Conservation (phyloP, 2,113 vertebrate species). For the Gnathochromis pfefferi region DNA sequence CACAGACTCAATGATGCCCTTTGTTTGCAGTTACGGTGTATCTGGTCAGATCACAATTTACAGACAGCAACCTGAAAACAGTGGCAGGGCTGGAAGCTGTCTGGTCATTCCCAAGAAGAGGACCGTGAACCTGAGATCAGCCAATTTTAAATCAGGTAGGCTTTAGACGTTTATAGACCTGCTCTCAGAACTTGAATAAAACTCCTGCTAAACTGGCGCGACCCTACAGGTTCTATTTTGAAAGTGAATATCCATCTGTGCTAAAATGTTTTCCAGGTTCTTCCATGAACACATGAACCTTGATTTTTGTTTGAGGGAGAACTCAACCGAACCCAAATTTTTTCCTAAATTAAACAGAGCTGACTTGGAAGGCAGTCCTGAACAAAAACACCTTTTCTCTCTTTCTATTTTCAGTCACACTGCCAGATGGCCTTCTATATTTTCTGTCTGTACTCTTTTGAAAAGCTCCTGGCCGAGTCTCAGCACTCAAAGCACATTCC, state of each 20-base stretch:
- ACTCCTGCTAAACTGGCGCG: background rate
- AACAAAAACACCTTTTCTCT: background rate
- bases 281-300: background rate
- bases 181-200: background rate
- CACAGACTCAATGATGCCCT: background rate
- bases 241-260: background rate
- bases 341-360: background rate
- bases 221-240: background rate
- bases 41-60: background rate
- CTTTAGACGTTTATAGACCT: background rate
- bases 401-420: background rate
- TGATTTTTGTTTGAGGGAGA: background rate
- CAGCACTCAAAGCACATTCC: conserved; percentile 15
- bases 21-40: background rate
- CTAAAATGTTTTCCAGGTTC: background rate
- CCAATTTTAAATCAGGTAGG: background rate
- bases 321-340: background rate
- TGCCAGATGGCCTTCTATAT: background rate
- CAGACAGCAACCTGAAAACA: background rate
- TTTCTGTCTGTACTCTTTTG: background rate
- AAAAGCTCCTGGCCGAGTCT: background rate
- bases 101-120: background rate
- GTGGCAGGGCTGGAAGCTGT: background rate
- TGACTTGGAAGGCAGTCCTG: background rate
- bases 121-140: background rate